Percentiles rank a stretch among this genome's conserved stretches.
Conservation (phyloP, 2,797 vertebrate species). For the Gobio occitaniae region DNA sequence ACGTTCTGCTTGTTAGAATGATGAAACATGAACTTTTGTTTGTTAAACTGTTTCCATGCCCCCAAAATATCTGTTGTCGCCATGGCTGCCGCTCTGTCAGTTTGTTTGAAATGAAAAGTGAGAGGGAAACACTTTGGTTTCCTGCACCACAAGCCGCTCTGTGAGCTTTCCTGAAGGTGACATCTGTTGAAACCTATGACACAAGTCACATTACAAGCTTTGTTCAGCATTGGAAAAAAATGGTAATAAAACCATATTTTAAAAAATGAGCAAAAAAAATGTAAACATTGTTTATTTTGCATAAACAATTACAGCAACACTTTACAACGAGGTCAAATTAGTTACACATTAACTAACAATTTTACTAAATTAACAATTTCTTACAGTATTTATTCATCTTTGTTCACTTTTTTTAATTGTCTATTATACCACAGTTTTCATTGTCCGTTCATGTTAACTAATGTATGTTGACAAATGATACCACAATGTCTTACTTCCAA, state of each 20-base stretch:
- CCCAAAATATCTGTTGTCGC: conserved; percentile 31
- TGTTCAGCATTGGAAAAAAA: background rate
- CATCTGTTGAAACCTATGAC: conserved; percentile 34
- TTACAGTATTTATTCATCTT: background rate
- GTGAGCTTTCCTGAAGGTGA: conserved; percentile 10
- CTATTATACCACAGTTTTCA: background rate
- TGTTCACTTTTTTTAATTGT: background rate
- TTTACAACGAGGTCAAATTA: background rate
- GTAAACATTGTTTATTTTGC: background rate
- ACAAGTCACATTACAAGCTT: background rate
- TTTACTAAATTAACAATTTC: too few species aligned
- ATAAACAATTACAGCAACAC: background rate
- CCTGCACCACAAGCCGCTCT: conserved; percentile 49
- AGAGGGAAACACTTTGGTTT: conserved; percentile 56
- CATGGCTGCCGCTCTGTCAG: conserved; percentile 39
- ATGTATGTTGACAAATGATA: too few species aligned
- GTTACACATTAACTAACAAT: background rate
- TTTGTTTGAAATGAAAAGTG: conserved; percentile 39
- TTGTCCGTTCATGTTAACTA: background rate
- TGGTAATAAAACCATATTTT: background rate
- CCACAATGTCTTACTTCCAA: background rate
- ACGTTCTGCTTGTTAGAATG: background rate
- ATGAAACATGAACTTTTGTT: background rate
- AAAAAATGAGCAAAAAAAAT: background rate
- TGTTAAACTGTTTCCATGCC: conserved; percentile 48